Base-by-base conservation (phyloP, 2,888 invertebrate genomes). In the Agrochola macilenta region DNA sequence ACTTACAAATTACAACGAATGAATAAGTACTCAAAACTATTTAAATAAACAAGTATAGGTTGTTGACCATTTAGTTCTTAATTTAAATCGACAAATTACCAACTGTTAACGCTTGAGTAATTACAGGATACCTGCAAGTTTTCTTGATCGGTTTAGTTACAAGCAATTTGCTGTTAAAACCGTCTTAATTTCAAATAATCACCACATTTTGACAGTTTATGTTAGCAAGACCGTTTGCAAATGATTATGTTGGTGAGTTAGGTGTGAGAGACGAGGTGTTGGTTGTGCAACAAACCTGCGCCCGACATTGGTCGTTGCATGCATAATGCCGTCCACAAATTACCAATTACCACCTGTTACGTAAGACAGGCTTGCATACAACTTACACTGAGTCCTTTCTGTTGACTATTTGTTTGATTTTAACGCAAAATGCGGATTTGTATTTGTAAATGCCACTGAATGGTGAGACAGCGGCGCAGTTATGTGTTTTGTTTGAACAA, bases 301-400 rank as follows among this genome's bases (percentile, higher is more conserved):
- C 79, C 84, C 68, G 72, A 70, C 71, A 76, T 63, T 61, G 69
- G 85, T 76, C 70, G 82, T 82, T 84, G 85, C 85, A 88, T 84
- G 79, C 81, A 85, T 88, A 88, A 87, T 90, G 77, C 69, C 80
- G 78, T 87, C 78, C 81, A 87, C 85, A 88, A 88, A 89, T 88
- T 85, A 86, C 88, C 87, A 88, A 88, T 90, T 87, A 88, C 82
- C 82, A 86, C 86, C 86, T 81, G 85, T 89, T 84, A 86, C 85
- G 76, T 82, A 73, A 84, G 66, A 72, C 65, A 70, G 64, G 76
- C 78, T 79, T 69, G 76, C 74, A 87, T 80, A 69, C 81, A 85
- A 72, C 70, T 78, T 69, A 82, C 76, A 78, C 68, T 35, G 66
- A 74, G 77, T 79, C 81, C 81, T 88, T 80, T 81, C 77, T 75